These are phyloP conservation scores for Prosapia bicincta DNA, from an alignment of 2,888 invertebrate genomes.

Conservation along the genomic window DNA sequence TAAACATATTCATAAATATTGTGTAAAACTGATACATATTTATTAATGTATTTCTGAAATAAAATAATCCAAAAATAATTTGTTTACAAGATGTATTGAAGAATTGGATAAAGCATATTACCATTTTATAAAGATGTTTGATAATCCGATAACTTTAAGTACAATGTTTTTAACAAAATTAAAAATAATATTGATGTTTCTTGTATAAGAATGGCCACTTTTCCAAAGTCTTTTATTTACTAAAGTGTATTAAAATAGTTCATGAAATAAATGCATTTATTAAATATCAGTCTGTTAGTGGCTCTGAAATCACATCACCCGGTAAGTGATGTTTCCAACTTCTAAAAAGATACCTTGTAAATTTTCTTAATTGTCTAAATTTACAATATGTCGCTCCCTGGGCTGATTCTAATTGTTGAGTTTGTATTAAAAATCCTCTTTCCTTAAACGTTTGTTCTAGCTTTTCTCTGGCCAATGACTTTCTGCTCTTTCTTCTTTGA, in stretches of 20 bases:
- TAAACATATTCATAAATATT: too few species aligned
- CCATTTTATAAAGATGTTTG: too few species aligned
- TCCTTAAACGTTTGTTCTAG: conserved; percentile 90
- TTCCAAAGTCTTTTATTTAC: background rate
- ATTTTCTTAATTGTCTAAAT: conserved; percentile 84
- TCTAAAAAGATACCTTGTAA: conserved; percentile 84
- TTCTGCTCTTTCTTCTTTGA: conserved; percentile 62
- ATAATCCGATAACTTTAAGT: too few species aligned
- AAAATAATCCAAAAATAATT: too few species aligned
- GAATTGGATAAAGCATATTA: too few species aligned
- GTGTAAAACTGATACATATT: too few species aligned
- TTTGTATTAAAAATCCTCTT: conserved; percentile 82
- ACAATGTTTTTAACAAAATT: too few species aligned
- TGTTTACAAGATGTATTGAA: too few species aligned
- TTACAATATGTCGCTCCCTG: conserved; percentile 94
- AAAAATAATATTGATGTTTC: too few species aligned
- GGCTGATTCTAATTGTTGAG: conserved; percentile 87
- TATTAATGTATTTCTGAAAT: too few species aligned
- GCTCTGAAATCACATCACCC: conserved; percentile 55
- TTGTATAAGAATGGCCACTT: too few species aligned
- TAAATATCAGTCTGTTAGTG: conserved; percentile 16
- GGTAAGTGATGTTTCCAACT: conserved; percentile 93
- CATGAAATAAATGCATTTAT: background rate
- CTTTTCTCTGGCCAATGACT: conserved; percentile 82
- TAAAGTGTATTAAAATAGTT: too few species aligned